Base-by-base conservation (phyloP, 1,140 invertebrate species). In the Pseudomyrmex dendroicus region DNA sequence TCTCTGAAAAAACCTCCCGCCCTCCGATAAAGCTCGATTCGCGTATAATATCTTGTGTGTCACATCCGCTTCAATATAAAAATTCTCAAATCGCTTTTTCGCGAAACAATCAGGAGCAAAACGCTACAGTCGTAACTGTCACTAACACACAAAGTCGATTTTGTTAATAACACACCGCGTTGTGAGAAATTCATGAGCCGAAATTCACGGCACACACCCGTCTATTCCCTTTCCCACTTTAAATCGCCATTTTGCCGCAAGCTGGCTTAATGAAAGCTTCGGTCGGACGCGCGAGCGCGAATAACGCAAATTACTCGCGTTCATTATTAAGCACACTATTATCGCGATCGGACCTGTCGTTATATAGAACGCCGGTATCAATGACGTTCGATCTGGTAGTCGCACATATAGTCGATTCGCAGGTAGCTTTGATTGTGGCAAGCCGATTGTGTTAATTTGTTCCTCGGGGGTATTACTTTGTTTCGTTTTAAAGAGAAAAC, bases 341-440 rank as follows among this genome's bases (percentile, higher is more conserved):
- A 77, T 77, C 44, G 67, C 85, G 73, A 87, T 77, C 73, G 35
- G 48, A 56, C 44, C 22, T 57, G 46, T 76, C 50, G 25, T 61
- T 61, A 62, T 50, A 12, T 44, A 64, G n/a, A 56, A 70, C 62
- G 64, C 57, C 7, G 54, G 66, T 86, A 50, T 25, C 50, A 70
- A 86, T 44, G 20, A 59, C 54, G 15, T 57, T 70, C 52, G 76
- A 76, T 83, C 62, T 35, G 86, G 85, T 87, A 87, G 85, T 87
- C 86, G 86, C 82, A 87, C 80, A 82, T 70, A 54, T 56, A 73
- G 56, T 35, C 25, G 61, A 67, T 50, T 86, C 80, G 82, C 82
- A 74, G 59, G 59, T 17, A 25, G 67, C 63, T 59, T 77, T 61
- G 80, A 73, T 84, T 73, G 35, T 25, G 62, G 4, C 35, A 70